Evolutionary conservation across 1,140 invertebrate species (phyloP).

Genomic region (Heliconius hermathena): DNA sequence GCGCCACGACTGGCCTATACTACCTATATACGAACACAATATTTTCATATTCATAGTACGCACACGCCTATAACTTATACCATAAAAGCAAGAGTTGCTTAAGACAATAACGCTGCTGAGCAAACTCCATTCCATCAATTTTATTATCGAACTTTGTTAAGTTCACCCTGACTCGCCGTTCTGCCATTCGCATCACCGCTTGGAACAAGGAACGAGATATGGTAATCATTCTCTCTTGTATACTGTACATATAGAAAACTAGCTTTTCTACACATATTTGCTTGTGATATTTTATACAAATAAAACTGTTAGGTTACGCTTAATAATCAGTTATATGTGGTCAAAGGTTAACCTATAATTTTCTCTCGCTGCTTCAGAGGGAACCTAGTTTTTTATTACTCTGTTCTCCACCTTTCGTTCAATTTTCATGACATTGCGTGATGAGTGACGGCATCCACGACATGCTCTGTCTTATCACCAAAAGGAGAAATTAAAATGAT

Average conservation of each 20-base stretch:
- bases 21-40: neutral
- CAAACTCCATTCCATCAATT: conserved; percentile 53
- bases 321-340: neutral
- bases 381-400: too few species aligned
- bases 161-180: conserved; percentile 30
- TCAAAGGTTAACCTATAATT: too few species aligned
- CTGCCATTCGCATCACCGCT: conserved; percentile 28
- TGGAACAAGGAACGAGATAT: conserved; percentile 22
- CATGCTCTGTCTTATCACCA: too few species aligned
- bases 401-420: too few species aligned
- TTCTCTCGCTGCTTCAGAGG: too few species aligned
- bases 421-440: too few species aligned
- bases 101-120: conserved; percentile 52
- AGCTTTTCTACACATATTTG: neutral
- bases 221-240: conserved; percentile 21
- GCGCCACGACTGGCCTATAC: too few species aligned
- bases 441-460: too few species aligned
- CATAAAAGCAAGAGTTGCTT: conserved; percentile 38
- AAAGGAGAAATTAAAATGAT: too few species aligned
- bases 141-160: conserved; percentile 51
- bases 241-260: neutral
- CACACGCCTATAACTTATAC: neutral
- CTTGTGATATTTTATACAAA: too few species aligned
- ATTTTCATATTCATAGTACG: neutral
- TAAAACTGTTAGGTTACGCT: neutral